A percentile compares a stretch with the other conserved stretches of the same genome.
Conservation (phyloP, 2,888 invertebrate species). For the Torymus auratus region DNA sequence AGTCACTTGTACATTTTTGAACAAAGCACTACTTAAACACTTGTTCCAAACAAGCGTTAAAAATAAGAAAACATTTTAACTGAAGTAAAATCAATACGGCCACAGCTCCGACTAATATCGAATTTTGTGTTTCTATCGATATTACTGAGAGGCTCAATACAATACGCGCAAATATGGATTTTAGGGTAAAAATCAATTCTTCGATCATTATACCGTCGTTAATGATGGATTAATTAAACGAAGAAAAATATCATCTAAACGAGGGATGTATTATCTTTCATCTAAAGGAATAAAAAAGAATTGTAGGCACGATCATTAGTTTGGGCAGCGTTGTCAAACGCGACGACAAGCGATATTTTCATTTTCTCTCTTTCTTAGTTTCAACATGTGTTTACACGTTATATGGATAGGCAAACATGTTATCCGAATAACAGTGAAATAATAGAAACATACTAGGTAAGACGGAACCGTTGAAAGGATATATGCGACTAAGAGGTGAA, state of each 20-base stretch:
- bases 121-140: too few species aligned
- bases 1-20: background rate
- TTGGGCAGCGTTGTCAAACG: background rate
- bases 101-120: too few species aligned
- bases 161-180: too few species aligned
- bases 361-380: constrained; percentile 39
- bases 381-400: constrained; percentile 64
- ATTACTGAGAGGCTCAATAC: too few species aligned
- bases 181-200: too few species aligned
- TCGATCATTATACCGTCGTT: too few species aligned
- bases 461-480: constrained; percentile 58
- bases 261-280: background rate
- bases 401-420: constrained; percentile 68
- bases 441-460: constrained; percentile 75
- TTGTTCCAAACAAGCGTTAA: constrained; percentile 6
- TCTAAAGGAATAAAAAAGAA: background rate
- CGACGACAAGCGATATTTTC: background rate
- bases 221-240: background rate
- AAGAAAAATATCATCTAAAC: background rate
- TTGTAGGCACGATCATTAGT: constrained; percentile 15
- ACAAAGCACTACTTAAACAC: background rate
- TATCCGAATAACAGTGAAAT: constrained; percentile 74
- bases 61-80: constrained; percentile 1
- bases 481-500: constrained; percentile 23
- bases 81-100: too few species aligned